Conservation (phyloP, 2,113 vertebrate genomes). For the Micronycteris hirsuta region DNA sequence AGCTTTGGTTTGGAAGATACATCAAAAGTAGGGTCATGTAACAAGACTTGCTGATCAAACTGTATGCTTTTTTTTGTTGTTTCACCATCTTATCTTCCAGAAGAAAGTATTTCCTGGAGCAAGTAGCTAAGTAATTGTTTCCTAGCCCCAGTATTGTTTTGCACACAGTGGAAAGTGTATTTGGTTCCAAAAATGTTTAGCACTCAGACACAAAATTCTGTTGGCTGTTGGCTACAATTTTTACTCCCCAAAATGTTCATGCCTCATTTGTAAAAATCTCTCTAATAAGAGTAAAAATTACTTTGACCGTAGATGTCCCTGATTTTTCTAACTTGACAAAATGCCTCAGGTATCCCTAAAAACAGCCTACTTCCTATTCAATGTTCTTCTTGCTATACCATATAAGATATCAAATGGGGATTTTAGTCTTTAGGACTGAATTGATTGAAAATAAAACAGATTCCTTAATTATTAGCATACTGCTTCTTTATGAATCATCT, state of each 20-base stretch:
- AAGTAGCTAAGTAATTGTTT: background rate
- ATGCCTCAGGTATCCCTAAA: background rate
- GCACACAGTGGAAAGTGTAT: background rate
- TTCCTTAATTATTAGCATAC: background rate
- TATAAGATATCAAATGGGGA: background rate
- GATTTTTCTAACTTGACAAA: background rate
- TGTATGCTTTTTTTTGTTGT: background rate
- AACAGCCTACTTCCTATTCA: background rate
- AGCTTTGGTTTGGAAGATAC: background rate
- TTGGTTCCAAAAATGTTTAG: background rate
- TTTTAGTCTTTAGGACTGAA: background rate
- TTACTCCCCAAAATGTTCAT: background rate
- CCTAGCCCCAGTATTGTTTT: background rate
- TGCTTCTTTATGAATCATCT: background rate
- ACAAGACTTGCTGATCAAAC: background rate
- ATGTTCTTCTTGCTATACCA: background rate
- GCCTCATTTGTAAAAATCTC: background rate
- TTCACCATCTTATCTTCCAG: background rate
- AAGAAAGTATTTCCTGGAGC: background rate
- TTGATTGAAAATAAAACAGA: background rate
- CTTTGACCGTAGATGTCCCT: background rate
- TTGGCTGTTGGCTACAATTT: background rate
- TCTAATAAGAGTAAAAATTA: background rate
- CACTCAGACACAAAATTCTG: background rate
- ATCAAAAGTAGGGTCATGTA: background rate